Percentiles rank a stretch among this genome's conserved stretches.
Evolutionary conservation across 1,140 invertebrate species (phyloP).

Genomic region (Stegodyphus dumicola): DNA sequence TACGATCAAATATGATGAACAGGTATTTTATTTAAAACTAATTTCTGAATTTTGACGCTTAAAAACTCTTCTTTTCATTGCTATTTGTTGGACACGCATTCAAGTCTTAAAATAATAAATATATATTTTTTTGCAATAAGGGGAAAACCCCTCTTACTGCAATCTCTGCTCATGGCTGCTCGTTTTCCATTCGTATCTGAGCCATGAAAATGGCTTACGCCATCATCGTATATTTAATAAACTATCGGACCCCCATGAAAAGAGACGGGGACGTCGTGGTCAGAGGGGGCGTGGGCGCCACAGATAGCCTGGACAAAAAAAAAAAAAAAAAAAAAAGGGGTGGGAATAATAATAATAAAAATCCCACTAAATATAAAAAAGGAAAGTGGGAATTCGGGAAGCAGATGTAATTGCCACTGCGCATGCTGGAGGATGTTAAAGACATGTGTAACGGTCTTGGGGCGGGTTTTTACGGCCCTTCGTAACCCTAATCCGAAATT

Average conservation of each 20-base stretch:
- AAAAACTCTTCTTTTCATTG: too few relatives aligned
- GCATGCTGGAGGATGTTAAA: slow-evolving; percentile 37
- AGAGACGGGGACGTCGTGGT: not conserved
- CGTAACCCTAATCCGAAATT: slow-evolving; percentile 50
- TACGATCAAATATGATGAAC: too few relatives aligned
- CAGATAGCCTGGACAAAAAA: slow-evolving; percentile 37
- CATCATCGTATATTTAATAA: slow-evolving; percentile 60
- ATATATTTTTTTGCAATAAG: not conserved
- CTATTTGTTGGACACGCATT: too few relatives aligned
- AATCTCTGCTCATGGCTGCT: slow-evolving; percentile 9
- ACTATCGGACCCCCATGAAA: slow-evolving; percentile 44
- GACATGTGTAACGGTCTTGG: slow-evolving; percentile 56
- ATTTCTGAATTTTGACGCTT: too few relatives aligned
- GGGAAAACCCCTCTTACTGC: slow-evolving; percentile 1
- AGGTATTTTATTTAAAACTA: too few relatives aligned
- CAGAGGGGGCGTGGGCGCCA: slow-evolving; percentile 28
- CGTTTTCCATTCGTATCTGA: slow-evolving; percentile 46
- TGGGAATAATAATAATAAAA: not conserved
- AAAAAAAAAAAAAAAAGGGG: slow-evolving; percentile 1
- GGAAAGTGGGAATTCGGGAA: slow-evolving; percentile 21
- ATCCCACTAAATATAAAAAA: slow-evolving; percentile 9
- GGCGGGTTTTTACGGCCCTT: slow-evolving; percentile 44
- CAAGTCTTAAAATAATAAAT: too few relatives aligned
- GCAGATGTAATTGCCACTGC: slow-evolving; percentile 56
- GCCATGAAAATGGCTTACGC: slow-evolving; percentile 54